phyloP scores from a whole-genome alignment of 2,888 invertebrate genomes.

The Belgica antarctica region DNA sequence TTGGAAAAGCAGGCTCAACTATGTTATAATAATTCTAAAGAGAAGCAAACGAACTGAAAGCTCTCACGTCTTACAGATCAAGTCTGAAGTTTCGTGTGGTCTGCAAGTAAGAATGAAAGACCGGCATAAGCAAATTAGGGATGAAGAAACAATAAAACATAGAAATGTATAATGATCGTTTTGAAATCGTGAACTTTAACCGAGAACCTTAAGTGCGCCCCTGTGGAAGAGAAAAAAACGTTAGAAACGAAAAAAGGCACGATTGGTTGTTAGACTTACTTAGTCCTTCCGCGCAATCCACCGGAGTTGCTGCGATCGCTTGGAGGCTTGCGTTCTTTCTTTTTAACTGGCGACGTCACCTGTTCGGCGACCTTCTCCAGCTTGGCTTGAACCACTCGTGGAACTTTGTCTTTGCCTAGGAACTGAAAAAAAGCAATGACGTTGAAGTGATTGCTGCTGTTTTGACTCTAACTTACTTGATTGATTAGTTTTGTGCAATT shows the following conservation, averaged over 20 bases:
- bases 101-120: conserved; percentile 29
- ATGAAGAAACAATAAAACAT: conserved; percentile 9
- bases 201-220: conserved; percentile 33
- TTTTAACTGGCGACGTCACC: background rate
- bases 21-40: background rate
- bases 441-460: background rate
- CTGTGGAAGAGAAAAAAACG: conserved; percentile 18
- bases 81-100: conserved; percentile 34
- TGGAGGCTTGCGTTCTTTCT: conserved; percentile 29
- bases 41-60: background rate
- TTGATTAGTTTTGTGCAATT: conserved; percentile 64
- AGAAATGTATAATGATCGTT: conserved; percentile 10
- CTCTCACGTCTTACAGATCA: background rate
- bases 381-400: conserved; percentile 20
- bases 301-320: background rate
- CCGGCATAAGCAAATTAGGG: conserved; percentile 15
- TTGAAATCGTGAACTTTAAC: no score
- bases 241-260: background rate
- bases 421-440: conserved; percentile 20
- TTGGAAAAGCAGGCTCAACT: background rate
- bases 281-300: conserved; percentile 28
- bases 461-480: background rate
- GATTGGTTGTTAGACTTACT: conserved; percentile 15
- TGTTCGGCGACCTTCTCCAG: conserved; percentile 16
- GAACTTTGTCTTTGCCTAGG: conserved; percentile 39